Percentiles rank a stretch among this genome's conserved stretches.
Conservation (phyloP, 2,888 invertebrate genomes). For the Cenopis cana region DNA sequence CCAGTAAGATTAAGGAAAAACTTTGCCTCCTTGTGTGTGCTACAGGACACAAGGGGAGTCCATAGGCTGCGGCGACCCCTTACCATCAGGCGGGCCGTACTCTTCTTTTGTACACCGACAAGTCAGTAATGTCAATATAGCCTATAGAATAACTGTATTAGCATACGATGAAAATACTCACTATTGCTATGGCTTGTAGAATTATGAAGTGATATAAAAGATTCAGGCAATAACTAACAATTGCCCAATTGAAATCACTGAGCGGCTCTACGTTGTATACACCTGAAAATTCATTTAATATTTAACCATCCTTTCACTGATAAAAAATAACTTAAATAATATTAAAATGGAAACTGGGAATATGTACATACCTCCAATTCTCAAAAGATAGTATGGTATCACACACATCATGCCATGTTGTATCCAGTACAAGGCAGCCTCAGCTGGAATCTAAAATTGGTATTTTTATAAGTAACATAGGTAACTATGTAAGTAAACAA, state of each 20-base stretch:
- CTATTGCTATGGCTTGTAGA: constrained; percentile 88
- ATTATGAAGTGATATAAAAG: constrained; percentile 93
- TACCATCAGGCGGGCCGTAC: too few relatives aligned
- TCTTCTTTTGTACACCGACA: too few relatives aligned
- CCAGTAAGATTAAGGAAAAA: too few relatives aligned
- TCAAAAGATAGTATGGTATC: constrained; percentile 96
- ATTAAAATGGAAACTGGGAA: constrained; percentile 22
- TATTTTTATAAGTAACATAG: background rate
- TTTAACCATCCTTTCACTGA: background rate
- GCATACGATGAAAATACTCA: constrained; percentile 71
- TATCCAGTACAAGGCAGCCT: constrained; percentile 97
- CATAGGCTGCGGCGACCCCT: too few relatives aligned
- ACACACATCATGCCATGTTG: constrained; percentile 98
- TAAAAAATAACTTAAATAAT: background rate
- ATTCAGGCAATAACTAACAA: constrained; percentile 91
- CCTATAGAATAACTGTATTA: background rate
- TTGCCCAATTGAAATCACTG: constrained; percentile 91
- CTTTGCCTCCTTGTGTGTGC: too few relatives aligned
- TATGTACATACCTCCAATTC: constrained; percentile 90
- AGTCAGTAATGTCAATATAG: too few relatives aligned
- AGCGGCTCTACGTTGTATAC: constrained; percentile 92
- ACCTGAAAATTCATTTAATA: constrained; percentile 84
- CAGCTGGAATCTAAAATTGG: constrained; percentile 91
- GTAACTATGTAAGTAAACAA: too few relatives aligned
- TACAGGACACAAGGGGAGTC: too few relatives aligned